Evolutionary conservation across 1,140 invertebrate genomes (phyloP).

Genomic region (Batillaria attramentaria): DNA sequence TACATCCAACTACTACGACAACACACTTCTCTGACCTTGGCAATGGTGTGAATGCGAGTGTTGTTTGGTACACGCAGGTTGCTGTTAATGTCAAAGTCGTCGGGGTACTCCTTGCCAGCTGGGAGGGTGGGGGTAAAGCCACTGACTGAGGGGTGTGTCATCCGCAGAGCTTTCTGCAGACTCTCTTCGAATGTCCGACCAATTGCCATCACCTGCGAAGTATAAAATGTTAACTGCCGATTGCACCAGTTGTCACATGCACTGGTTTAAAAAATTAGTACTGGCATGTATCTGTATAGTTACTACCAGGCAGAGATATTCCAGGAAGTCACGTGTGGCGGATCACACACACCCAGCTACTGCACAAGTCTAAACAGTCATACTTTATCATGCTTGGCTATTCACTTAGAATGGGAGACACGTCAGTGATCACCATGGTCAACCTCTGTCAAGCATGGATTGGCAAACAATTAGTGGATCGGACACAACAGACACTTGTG

Average conservation of each 20-base stretch:
- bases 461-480: no score
- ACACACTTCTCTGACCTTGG: slow-evolving; percentile 45
- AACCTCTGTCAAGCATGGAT: no score
- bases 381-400: no score
- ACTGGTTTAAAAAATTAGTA: background rate
- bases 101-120: slow-evolving; percentile 53
- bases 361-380: no score
- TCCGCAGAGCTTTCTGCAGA: slow-evolving; percentile 62
- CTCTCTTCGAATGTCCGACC: slow-evolving; percentile 64
- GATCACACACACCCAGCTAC: no score
- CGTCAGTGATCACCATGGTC: no score
- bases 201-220: slow-evolving; percentile 63
- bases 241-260: background rate
- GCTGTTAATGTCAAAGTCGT: slow-evolving; percentile 50
- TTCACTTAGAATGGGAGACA: no score
- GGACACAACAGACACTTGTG: no score
- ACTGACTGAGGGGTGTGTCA: slow-evolving; percentile 57
- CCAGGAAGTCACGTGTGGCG: no score
- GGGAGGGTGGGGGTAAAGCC: slow-evolving; percentile 56
- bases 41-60: slow-evolving; percentile 58
- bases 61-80: slow-evolving; percentile 54
- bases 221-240: background rate
- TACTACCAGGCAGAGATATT: no score
- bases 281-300: no score
- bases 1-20: background rate